Percentiles rank a stretch among this genome's conserved stretches.
These are phyloP conservation scores for Biston stratarius DNA, from an alignment of 2,888 invertebrate genomes.

Conservation along the genomic window DNA sequence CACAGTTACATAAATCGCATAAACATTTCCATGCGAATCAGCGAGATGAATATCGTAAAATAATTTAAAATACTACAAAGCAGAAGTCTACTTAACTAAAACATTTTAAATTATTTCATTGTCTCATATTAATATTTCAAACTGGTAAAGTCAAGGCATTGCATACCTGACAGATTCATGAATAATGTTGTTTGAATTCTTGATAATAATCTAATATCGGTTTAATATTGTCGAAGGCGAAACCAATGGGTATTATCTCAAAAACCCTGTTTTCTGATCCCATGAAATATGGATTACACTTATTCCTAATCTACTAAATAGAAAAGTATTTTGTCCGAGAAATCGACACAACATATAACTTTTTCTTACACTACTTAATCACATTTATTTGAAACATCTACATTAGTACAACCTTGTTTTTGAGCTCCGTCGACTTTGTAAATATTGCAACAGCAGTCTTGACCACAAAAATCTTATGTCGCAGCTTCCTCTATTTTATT, in stretches of 20 bases:
- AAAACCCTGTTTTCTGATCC: too few species aligned
- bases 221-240: too few species aligned
- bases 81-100: conserved; percentile 7
- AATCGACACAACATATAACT: neutral
- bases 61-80: conserved; percentile 20
- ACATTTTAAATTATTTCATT: conserved; percentile 26
- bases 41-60: conserved; percentile 15
- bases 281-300: too few species aligned
- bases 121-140: conserved; percentile 26
- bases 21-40: conserved; percentile 11
- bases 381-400: neutral
- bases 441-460: neutral
- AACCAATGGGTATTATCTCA: too few species aligned
- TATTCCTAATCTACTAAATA: too few species aligned
- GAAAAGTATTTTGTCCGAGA: neutral
- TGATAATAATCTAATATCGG: too few species aligned
- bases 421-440: too few species aligned
- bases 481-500: neutral
- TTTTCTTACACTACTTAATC: neutral
- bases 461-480: neutral
- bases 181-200: too few species aligned
- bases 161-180: too few species aligned
- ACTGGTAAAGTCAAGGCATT: too few species aligned
- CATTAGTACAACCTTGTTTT: neutral
- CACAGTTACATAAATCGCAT: conserved; percentile 12